Percentiles rank a stretch among this genome's conserved stretches.
phyloP scores from a whole-genome alignment of 2,888 invertebrate genomes.

The Drosophila picticornis region DNA sequence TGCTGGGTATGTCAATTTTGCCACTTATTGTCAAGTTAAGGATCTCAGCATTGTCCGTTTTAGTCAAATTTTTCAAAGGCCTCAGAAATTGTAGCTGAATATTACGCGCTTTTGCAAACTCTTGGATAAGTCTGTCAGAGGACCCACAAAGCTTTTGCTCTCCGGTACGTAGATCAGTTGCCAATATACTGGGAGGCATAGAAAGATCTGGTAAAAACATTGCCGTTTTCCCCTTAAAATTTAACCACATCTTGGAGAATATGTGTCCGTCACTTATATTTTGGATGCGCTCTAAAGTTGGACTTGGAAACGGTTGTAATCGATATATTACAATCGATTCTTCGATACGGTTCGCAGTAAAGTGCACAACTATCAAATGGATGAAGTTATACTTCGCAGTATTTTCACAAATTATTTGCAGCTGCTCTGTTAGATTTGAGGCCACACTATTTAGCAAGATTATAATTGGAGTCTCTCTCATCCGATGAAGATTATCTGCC shows the following conservation, averaged over 20 bases:
- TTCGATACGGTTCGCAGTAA: background rate
- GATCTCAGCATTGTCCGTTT: background rate
- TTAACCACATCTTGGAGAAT: background rate
- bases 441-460: conserved; percentile 15
- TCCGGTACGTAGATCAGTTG: background rate
- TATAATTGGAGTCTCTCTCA: conserved; percentile 30
- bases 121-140: background rate
- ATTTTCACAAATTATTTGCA: background rate
- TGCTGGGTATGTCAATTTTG: conserved; percentile 16
- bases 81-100: background rate
- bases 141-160: background rate
- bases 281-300: background rate
- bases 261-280: background rate
- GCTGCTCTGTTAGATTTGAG: background rate
- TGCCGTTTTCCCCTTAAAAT: conserved; percentile 14
- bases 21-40: background rate
- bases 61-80: background rate
- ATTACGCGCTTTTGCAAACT: conserved; percentile 32
- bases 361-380: conserved; percentile 29
- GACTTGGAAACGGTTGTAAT: conserved; percentile 34
- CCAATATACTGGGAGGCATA: conserved; percentile 1
- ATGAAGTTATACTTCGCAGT: background rate
- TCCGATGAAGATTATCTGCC: conserved; percentile 25
- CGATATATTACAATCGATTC: conserved; percentile 1
- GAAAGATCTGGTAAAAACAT: background rate